Evolutionary conservation across 1,140 invertebrate species (phyloP), one percentile per base, ranked within the genome.

Genomic region (Dreissena rostriformis): DNA sequence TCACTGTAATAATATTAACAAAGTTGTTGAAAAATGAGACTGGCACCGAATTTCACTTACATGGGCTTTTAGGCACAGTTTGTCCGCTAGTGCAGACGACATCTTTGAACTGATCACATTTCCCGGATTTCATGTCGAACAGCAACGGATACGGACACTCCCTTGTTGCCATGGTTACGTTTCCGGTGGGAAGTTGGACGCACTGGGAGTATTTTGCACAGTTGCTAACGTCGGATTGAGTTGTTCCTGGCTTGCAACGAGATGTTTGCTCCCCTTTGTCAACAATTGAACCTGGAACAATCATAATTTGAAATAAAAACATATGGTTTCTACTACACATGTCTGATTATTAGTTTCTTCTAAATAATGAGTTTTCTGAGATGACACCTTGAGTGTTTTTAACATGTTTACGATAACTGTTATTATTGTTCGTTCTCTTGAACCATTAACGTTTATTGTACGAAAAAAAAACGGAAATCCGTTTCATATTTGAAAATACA

Each of bases 31-130:
- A 0, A n/a, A n/a, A 14, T 24, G 10, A 0, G 10, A 53, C 24
- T n/a, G 22, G 1, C 22, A 22, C 0, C 22, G 52, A 52, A 17
- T 53, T 53, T 24, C 10, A 73, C 81, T 75, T 75, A 83, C 81
- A 83, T 39, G 81, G 81, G 70, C 57, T 63, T 70, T 83, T 83
- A 29, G 81, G 81, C 8, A 75, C 52, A 12, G 17, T 71, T 65
- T 81, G 81, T n/a, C 53, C 63, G 28, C 6, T 22, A 22, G 15
- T 19, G 39, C 81, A 83, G 5, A 57, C 7, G 8, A 70, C 71
- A 51, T 83, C 67, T 76, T 83, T 75, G 63, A 51, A 83, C 53
- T 39, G 51, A n/a, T 83, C 73, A 61, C 81, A 83, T 61, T 83
- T 83, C 55, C 81, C 73, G 52, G 81, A 57, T 55, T 67, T 22